Percentiles rank a stretch among this genome's conserved stretches.
Evolutionary conservation across 2,797 vertebrate species (phyloP).

Genomic region (Labeo calbasu): DNA sequence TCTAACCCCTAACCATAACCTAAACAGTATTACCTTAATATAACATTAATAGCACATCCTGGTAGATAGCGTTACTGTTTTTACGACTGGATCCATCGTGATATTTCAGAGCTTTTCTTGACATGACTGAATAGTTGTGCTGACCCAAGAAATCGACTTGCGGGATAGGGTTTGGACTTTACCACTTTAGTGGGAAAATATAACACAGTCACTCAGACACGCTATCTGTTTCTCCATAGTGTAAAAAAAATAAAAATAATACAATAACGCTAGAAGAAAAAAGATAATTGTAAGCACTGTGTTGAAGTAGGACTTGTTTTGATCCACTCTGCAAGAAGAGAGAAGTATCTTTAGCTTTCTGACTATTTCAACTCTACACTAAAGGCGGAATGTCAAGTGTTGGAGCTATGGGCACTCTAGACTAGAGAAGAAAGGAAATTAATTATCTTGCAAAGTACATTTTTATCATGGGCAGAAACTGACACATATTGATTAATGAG

Average conservation of each 20-base stretch:
- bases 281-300: not conserved
- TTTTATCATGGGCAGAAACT: slow-evolving; percentile 78
- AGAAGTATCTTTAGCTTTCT: slow-evolving; percentile 53
- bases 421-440: slow-evolving; percentile 78
- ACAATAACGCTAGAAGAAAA: not conserved
- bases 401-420: slow-evolving; percentile 78
- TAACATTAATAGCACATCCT: not conserved
- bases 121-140: no score
- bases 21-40: not conserved
- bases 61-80: not conserved
- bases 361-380: slow-evolving; percentile 63
- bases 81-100: not conserved
- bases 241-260: not conserved
- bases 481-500: slow-evolving; percentile 88
- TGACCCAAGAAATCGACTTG: not conserved
- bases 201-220: not conserved
- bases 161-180: not conserved
- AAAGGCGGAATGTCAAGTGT: slow-evolving; percentile 80
- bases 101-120: not conserved
- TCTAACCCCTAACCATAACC: not conserved
- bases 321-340: slow-evolving; percentile 48
- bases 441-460: slow-evolving; percentile 81
- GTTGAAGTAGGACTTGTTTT: slow-evolving; percentile 48
- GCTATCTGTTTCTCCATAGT: not conserved
- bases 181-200: not conserved